Conservation (phyloP, 2,113 vertebrate genomes). For the Numenius arquata region DNA sequence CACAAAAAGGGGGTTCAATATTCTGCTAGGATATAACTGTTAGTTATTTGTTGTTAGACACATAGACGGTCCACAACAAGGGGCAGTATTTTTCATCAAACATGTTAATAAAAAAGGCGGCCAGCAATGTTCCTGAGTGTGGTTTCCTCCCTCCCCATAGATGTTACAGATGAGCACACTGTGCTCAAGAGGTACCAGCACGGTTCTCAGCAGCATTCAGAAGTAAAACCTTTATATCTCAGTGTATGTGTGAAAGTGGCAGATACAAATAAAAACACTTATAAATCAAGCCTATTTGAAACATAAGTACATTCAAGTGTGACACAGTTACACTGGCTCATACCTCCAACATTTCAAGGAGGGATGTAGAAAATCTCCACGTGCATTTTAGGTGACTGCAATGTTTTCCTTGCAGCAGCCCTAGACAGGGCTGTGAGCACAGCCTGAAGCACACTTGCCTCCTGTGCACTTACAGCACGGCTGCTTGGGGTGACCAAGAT, state of each 20-base stretch:
- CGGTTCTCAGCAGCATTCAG: neutral
- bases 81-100: neutral
- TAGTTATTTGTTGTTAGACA: neutral
- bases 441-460: neutral
- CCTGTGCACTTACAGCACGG: neutral
- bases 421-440: neutral
- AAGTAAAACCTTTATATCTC: neutral
- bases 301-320: neutral
- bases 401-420: neutral
- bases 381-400: neutral
- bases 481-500: neutral
- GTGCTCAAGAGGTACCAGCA: neutral
- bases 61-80: neutral
- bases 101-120: neutral
- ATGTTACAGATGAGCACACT: neutral
- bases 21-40: neutral
- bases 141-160: neutral
- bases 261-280: neutral
- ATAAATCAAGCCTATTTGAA: neutral
- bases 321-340: neutral
- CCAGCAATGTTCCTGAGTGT: neutral
- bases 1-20: neutral
- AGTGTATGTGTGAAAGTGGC: neutral
- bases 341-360: neutral
- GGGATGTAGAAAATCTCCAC: rapidly evolving